Conservation (phyloP, 2,113 vertebrate genomes). For the Manacus vitellinus region DNA sequence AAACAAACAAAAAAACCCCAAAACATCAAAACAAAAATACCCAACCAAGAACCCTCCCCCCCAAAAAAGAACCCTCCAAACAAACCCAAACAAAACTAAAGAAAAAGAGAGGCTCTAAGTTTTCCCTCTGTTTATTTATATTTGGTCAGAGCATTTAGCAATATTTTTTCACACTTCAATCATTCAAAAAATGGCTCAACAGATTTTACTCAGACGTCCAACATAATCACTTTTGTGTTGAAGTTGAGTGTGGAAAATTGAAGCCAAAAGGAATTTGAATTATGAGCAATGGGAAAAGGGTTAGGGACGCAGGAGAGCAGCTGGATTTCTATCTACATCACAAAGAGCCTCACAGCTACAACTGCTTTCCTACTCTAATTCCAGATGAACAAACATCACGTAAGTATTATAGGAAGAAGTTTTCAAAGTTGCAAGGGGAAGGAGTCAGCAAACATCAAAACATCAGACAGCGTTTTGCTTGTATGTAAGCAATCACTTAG, state of each 20-base stretch:
- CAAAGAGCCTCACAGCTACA: slow-evolving; percentile 2
- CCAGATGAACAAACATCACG: neutral
- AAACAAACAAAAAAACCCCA: neutral
- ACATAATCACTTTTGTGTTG: neutral
- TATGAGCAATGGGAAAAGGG: slow-evolving; percentile 26
- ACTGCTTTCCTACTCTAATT: neutral
- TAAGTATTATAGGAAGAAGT: neutral
- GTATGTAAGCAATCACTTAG: neutral
- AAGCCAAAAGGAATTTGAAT: slow-evolving; percentile 55
- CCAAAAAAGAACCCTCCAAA: neutral
- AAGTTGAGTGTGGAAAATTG: slow-evolving; percentile 11
- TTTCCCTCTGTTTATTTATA: slow-evolving; percentile 16
- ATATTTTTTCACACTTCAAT: slow-evolving; percentile 12
- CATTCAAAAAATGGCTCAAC: neutral
- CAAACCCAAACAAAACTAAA: neutral
- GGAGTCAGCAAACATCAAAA: neutral
- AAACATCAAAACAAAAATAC: neutral
- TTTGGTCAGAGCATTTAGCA: neutral
- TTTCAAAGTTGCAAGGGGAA: neutral
- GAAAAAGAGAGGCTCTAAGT: neutral
- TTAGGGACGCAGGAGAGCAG: neutral
- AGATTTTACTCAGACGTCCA: slow-evolving; percentile 13
- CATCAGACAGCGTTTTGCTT: neutral
- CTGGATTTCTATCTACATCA: slow-evolving; percentile 29
- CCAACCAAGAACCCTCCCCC: neutral